Conservation (phyloP, 2,113 vertebrate genomes). For the Halichoeres trimaculatus region DNA sequence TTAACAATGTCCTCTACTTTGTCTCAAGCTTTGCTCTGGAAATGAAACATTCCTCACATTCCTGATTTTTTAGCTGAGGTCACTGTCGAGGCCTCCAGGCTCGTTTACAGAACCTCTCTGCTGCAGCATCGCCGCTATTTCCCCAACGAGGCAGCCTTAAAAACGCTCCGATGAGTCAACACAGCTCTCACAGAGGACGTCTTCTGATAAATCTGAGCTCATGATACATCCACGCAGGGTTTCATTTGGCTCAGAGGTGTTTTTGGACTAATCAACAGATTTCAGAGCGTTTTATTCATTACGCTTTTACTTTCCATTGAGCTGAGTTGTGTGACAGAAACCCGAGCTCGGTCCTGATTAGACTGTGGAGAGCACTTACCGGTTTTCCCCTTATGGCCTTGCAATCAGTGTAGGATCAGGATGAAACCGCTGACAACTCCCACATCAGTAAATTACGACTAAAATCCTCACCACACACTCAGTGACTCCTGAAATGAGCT, state of each 20-base stretch:
- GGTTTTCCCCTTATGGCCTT: conserved; percentile 46
- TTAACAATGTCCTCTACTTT: background rate
- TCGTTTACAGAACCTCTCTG: conserved; percentile 17
- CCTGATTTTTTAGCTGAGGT: conserved; percentile 30
- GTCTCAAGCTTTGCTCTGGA: conserved; percentile 29
- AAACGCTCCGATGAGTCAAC: conserved; percentile 39
- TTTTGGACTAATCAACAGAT: conserved; percentile 48
- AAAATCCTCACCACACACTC: conserved; percentile 32
- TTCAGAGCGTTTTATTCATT: conserved; percentile 51
- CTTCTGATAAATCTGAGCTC: conserved; percentile 11
- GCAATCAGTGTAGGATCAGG: conserved; percentile 61
- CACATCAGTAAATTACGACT: conserved; percentile 25
- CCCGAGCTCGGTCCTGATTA: conserved; percentile 52
- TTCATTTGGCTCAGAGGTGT: conserved; percentile 21
- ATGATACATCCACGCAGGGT: background rate
- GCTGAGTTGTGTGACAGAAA: conserved; percentile 36
- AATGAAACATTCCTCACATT: conserved; percentile 55
- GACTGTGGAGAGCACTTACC: conserved; percentile 57
- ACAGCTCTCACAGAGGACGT: background rate
- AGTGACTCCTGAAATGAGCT: conserved; percentile 16
- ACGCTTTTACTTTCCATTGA: conserved; percentile 23
- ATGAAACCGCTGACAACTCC: conserved; percentile 29
- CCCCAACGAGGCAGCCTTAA: conserved; percentile 10
- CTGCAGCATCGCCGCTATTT: conserved; percentile 17
- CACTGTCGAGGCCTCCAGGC: conserved; percentile 17